Conservation (phyloP, 2,113 vertebrate species). For the Poicephalus gulielmi region DNA sequence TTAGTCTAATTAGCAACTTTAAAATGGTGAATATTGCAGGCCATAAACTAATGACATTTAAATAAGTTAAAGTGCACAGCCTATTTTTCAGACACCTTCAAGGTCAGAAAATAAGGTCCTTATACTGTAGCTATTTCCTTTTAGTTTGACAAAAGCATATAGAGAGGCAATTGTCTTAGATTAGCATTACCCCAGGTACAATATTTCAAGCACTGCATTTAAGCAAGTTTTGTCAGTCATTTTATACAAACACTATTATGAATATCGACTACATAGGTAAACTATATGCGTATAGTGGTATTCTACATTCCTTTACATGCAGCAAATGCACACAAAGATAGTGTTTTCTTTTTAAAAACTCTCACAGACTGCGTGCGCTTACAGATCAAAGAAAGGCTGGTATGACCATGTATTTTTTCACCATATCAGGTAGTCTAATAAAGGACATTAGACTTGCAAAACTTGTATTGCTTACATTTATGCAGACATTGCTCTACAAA, state of each 20-base stretch:
- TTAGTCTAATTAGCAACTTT: conserved; percentile 43
- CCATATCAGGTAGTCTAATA: not conserved
- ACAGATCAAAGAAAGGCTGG: not conserved
- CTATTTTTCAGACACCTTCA: not conserved
- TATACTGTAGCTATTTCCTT: not conserved
- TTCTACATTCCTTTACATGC: not conserved
- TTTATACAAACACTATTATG: not conserved
- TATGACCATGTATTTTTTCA: not conserved
- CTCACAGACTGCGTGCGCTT: not conserved
- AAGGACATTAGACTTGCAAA: not conserved
- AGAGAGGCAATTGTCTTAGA: not conserved
- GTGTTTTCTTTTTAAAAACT: not conserved
- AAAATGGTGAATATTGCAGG: conserved; percentile 5
- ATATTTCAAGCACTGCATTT: not conserved
- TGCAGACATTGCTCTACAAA: not conserved
- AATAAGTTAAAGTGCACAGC: not conserved
- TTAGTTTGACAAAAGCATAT: not conserved
- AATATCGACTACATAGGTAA: accelerated
- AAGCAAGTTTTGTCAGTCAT: not conserved
- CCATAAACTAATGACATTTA: conserved; percentile 21
- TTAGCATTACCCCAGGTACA: not conserved
- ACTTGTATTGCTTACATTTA: not conserved
- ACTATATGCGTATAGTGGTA: not conserved
- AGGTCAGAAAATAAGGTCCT: not conserved
- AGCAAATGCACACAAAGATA: not conserved